These are phyloP conservation scores for Spodoptera frugiperda DNA, from an alignment of 1,140 invertebrate species.

Conservation along the genomic window DNA sequence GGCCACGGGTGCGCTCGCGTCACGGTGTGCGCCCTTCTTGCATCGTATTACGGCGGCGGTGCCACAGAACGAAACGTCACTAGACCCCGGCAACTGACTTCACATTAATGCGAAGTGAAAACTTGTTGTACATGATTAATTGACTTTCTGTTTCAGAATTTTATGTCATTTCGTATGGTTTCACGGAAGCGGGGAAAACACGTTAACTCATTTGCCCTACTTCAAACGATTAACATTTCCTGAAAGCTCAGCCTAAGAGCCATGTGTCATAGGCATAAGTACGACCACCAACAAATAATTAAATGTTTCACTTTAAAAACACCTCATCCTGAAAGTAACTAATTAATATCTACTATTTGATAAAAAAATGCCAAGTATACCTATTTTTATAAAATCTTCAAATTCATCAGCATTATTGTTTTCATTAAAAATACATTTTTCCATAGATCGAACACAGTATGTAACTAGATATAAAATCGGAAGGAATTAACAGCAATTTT, in stretches of 20 bases:
- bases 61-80: conserved; percentile 27
- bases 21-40: conserved; percentile 40
- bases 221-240: conserved; percentile 2
- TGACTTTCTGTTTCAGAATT: not conserved
- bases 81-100: not conserved
- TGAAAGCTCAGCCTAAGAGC: not conserved
- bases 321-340: too few relatives aligned
- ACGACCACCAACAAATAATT: too few relatives aligned
- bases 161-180: not conserved
- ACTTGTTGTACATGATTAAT: not conserved
- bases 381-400: too few relatives aligned
- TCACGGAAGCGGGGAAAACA: conserved; percentile 1
- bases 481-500: too few relatives aligned
- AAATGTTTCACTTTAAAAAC: too few relatives aligned
- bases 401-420: too few relatives aligned
- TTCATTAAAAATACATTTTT: too few relatives aligned
- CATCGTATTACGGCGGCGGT: conserved; percentile 1
- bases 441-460: too few relatives aligned
- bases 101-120: conserved; percentile 36
- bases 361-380: too few relatives aligned
- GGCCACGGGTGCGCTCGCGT: conserved; percentile 56
- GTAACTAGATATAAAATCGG: too few relatives aligned
- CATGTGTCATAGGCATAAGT: not conserved
- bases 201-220: conserved; percentile 11
- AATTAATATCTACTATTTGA: too few relatives aligned